Base-by-base conservation (phyloP, 2,797 vertebrate species). In the Pseudochaenichthys georgianus region DNA sequence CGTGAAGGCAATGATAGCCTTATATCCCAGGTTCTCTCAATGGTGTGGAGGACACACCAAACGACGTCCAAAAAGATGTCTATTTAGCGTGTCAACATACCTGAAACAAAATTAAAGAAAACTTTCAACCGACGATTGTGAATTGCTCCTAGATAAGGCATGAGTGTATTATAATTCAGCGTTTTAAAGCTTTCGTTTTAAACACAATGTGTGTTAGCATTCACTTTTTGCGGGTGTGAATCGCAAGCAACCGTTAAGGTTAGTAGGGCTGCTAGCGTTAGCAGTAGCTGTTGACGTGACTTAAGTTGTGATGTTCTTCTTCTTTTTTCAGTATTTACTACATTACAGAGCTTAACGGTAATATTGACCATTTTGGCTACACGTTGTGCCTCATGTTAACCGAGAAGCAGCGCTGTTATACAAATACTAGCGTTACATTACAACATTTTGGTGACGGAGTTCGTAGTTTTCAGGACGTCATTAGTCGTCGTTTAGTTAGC, bases 41-140 rank as follows among this genome's bases (percentile, higher is more conserved):
- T 3, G 48, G 48, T 46, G 50, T 7, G 10, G 23, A 68, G 23
- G 51, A 28, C 45, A n/a, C 19, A 2, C 57, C 21, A 51, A 38
- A 75, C 46, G 0, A 4, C 5, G 16, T 67, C 45, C 19, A 65
- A 17, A 67, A 64, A 65, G 5, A 0, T 8, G 13, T n/a, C 0
- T 3, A 2, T 67, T 71, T n/a, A 58, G 21, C 3, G 2, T 50
- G 43, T 1, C 3, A n/a, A 48, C 50, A 41, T 15, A 17, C 5
- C 0, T 10, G 1, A 0, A 4, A 0, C 8, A 19, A n/a, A 53
- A 28, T 3, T 3, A 11, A 16, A 28, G 0, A 19, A 41, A 0
- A 12, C 2, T 1, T 31, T 4, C 5, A 0, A 11, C 4, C 0
- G 23, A 34, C 6, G 15, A 1, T 8, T 31, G 0, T 1, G 9